phyloP scores from a whole-genome alignment of 2,113 vertebrate genomes.

The Gavialis gangeticus region DNA sequence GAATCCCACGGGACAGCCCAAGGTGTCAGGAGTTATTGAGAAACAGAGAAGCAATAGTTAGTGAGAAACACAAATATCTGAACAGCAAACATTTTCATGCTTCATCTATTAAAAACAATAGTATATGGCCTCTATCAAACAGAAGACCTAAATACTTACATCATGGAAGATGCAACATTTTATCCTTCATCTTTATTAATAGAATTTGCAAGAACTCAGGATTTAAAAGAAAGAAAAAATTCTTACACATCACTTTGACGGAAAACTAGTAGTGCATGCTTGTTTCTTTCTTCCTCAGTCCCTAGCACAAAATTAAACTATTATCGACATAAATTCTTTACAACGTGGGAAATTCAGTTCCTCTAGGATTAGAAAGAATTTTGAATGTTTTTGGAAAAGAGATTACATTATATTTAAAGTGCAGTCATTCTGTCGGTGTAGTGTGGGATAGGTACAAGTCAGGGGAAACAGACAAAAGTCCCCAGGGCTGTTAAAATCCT shows the following conservation, averaged over 20 bases:
- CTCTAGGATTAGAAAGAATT: not conserved
- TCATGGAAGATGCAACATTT: not conserved
- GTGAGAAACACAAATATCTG: not conserved
- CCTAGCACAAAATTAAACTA: not conserved
- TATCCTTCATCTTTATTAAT: not conserved
- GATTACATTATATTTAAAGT: not conserved
- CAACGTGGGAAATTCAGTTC: not conserved
- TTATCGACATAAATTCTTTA: not conserved
- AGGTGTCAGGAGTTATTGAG: slow-evolving; percentile 24
- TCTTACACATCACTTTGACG: not conserved
- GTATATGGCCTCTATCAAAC: not conserved
- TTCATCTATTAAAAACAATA: slow-evolving; percentile 8
- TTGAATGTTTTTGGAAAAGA: not conserved
- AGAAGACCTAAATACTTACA: not conserved
- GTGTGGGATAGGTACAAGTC: not conserved
- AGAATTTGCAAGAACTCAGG: not conserved
- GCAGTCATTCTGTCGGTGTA: not conserved
- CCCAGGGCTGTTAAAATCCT: not conserved
- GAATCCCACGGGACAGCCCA: not conserved
- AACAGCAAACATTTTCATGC: not conserved
- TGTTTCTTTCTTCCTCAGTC: not conserved
- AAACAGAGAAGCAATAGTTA: slow-evolving; percentile 43
- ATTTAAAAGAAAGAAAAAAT: not conserved
- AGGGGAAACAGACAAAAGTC: not conserved
- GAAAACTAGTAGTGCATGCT: not conserved